Base-by-base conservation (phyloP, 2,888 invertebrate species). In the Patella pellucida region DNA sequence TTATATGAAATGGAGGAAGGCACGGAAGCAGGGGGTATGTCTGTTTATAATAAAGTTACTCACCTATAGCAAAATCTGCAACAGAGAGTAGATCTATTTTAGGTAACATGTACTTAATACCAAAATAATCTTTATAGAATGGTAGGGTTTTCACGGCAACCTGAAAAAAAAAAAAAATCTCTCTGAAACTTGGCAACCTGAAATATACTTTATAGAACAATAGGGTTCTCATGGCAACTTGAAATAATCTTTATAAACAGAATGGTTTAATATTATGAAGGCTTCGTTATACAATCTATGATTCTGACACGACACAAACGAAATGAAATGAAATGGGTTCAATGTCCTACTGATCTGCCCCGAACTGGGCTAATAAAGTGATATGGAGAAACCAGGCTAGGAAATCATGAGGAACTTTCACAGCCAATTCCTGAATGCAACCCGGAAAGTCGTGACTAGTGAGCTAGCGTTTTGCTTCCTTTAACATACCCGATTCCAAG, bases 81-180 rank as follows among this genome's bases (percentile, higher is more conserved):
- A 99, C 96, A 14, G 98, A 97, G 85, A 99, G 96, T 75, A 98
- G 93, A 92, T 98, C 98, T 91, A 98, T 96, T 91, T 99, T 99
- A 27, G 97, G 97, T 82, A 99, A 92, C 0, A 97, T 97, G 92
- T 98, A 98, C 1, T 96, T 95, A 86, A 98, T 96, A 82, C 96
- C 94, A 91, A 99, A 98, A 91, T 98, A 98, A 74, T 96, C 94
- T 86, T 96, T 23, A 19, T 62, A 19, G 3, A 19, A 23, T 15
- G 12, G n/a, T 3, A 31, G 3, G 1, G n/a, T 11, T 12, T 4
- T 14, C n/a, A n/a, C 23, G 19, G 16, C n/a, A 69, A 90, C 90
- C 89, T 91, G 77, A 1, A 78, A 73, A 54, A 19, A 27, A 56
- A 12, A 23, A n/a, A 69, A 5, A 16, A 23, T 7, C 16, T 16